Conservation (phyloP, 2,113 vertebrate genomes). For the Lynx canadensis region DNA sequence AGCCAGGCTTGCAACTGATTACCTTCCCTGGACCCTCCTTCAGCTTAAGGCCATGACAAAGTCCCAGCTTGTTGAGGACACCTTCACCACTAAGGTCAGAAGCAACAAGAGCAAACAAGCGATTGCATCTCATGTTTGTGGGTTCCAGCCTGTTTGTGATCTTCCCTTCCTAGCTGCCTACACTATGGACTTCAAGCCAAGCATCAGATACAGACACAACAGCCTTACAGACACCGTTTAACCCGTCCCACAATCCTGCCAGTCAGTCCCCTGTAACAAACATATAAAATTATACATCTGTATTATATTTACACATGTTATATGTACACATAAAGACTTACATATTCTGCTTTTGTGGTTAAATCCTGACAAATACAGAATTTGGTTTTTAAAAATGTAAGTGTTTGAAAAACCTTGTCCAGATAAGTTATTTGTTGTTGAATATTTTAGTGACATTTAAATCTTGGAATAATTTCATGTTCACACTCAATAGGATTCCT, state of each 20-base stretch:
- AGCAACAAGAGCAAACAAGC: not conserved
- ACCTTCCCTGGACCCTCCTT: not conserved
- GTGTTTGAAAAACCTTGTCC: not conserved
- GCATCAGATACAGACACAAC: not conserved
- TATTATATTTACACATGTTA: not conserved
- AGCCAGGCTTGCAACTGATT: no score
- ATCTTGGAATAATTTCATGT: not conserved
- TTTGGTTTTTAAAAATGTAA: not conserved
- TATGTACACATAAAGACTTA: not conserved
- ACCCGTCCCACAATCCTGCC: not conserved
- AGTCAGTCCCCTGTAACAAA: not conserved
- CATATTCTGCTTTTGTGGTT: not conserved
- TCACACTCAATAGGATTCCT: not conserved
- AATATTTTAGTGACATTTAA: slow-evolving; percentile 19
- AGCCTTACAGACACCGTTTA: not conserved
- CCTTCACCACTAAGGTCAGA: not conserved
- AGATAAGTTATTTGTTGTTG: not conserved
- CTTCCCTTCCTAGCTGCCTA: not conserved
- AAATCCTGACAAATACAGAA: not conserved
- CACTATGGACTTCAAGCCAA: no score
- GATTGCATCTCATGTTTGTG: not conserved
- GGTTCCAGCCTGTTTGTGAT: not conserved
- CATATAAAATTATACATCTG: not conserved
- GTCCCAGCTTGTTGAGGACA: not conserved
- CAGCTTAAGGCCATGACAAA: not conserved